Base-by-base conservation (phyloP, 2,888 invertebrate species). In the Oligia strigilis region DNA sequence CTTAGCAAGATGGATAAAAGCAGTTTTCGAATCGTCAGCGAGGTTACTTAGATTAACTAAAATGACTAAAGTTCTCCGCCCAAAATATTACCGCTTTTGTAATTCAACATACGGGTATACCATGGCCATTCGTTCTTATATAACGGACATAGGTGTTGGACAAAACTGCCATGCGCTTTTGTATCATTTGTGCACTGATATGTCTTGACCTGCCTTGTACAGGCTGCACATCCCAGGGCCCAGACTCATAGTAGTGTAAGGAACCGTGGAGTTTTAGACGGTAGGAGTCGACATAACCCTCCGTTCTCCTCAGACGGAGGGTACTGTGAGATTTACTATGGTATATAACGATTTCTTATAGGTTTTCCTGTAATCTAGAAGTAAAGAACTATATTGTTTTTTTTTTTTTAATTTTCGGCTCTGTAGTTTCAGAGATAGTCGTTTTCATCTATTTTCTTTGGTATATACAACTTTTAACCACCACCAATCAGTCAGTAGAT, bases 1-100 rank as follows among this genome's bases (percentile, higher is more conserved):
- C 79, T 80, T 64, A 80, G 46, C 23, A 79, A 84, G 67, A 84
- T 6, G 49, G 43, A 62, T 80, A 60, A 67, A 80, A 67, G 60
- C 62, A 40, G 36, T 83, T 83, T 80, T 36, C 43, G n/a, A 52
- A 67, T 62, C 46, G 79, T 78, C 66, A 52, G 52, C 40, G 29
- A 9, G n/a, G 40, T 52, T 43, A 78, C 49, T 43, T 60, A 80
- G 58, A 66, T 83, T 79, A 83, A 29, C 29, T 29, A 83, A 58
- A 77, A 66, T 77, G 66, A n/a, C 6, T 43, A 43, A n/a, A 60
- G 23, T 60, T 62, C 14, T 67, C 46, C 13, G 43, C 19, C n/a
- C n/a, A 40, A 36, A 78, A 69, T 40, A 84, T 55, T 55, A 46
- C 19, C 19, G n/a, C 52, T 29, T 55, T 65, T 82, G 83, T 64